These are phyloP conservation scores for Todus mexicanus DNA, from an alignment of 2,797 vertebrate genomes.

Conservation along the genomic window DNA sequence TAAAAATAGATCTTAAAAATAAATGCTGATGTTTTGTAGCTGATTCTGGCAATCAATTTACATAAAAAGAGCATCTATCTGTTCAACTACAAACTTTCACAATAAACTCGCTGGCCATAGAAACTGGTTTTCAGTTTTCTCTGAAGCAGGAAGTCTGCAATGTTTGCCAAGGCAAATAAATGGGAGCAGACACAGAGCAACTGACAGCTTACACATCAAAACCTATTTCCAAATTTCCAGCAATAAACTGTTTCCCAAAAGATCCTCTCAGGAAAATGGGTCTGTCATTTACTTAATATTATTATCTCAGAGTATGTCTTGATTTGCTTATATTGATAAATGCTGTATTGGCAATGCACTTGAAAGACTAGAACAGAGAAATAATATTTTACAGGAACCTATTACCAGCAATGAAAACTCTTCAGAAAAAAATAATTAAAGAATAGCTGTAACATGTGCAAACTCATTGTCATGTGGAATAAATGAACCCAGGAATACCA, in stretches of 20 bases:
- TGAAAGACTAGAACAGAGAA: neutral
- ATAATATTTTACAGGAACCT: neutral
- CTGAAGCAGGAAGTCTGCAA: neutral
- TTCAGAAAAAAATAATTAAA: neutral
- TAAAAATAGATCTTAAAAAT: neutral
- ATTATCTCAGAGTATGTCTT: neutral
- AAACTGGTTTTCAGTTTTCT: neutral
- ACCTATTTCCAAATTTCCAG: neutral
- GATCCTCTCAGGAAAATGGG: neutral
- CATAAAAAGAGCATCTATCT: neutral
- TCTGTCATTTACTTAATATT: neutral
- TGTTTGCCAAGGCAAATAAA: neutral
- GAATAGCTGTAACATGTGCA: neutral
- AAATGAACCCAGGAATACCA: neutral
- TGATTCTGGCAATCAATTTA: neutral
- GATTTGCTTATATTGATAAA: neutral
- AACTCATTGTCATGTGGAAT: neutral
- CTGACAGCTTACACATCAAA: neutral
- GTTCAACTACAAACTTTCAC: neutral
- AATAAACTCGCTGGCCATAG: neutral
- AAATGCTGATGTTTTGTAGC: neutral
- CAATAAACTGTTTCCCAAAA: neutral
- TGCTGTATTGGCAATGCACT: neutral
- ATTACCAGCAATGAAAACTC: neutral
- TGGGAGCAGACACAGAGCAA: neutral